Evolutionary conservation across 2,797 vertebrate genomes (phyloP), one percentile per base, ranked within the genome.

Genomic region (Sciaenops ocellatus): DNA sequence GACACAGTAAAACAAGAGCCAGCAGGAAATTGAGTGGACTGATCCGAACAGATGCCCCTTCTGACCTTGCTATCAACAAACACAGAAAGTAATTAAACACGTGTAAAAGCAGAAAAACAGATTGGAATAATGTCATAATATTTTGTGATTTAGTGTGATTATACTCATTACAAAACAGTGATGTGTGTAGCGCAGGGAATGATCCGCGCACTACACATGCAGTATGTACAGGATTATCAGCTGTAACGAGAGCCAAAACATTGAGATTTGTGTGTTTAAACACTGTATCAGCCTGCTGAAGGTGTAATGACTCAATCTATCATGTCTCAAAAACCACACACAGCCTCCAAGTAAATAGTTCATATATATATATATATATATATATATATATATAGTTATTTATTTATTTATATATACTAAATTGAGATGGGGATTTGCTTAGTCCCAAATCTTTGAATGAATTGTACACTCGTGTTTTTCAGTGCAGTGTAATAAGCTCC

Each of bases 1-100:
- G 86, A 90, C 82, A 81, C 80, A 63, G 56, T 85, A 71, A 86
- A 89, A 90, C 84, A 88, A 84, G 80, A 62, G 78, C 73, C 22
- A 46, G 89, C 52, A 52, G 75, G 67, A 87, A 89, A 90, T 69
- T n/a, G 77, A 87, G 76, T 59, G 80, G 80, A 76, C 48, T 44
- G 81, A 73, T 79, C 64, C 70, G 83, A 76, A 81, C 16, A 68
- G 74, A 82, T 80, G 62, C 73, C 46, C 66, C 66, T 16, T 79
- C 44, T 85, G 77, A 85, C 84, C 69, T 90, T 76, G 73, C 48
- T 17, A 73, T 64, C 52, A 69, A 69, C 56, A 85, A 82, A 75
- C 44, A 80, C 34, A 55, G 30, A 28, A 55, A 26, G 44, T 62
- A 62, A 85, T 80, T 51, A 77, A 69, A 73, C 22, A 51, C 41